Evolutionary conservation across 2,797 vertebrate genomes (phyloP).

Genomic region (Argentina silus): DNA sequence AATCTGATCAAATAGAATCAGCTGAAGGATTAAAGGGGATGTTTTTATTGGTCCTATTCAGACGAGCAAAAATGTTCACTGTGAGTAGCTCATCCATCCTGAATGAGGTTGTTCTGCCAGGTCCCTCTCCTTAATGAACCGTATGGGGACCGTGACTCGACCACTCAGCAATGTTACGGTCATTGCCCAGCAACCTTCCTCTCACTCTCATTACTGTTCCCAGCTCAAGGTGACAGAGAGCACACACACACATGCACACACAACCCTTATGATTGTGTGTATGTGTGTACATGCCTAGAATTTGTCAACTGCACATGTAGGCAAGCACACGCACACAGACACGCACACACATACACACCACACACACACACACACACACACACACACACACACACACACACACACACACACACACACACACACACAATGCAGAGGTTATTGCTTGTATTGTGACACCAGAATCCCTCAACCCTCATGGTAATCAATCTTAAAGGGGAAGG

Average conservation of each 20-base stretch:
- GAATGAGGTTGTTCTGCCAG: slow-evolving; percentile 63
- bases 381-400: slow-evolving; percentile 34
- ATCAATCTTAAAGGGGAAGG: slow-evolving; percentile 67
- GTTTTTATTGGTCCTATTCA: not conserved
- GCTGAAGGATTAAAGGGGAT: slow-evolving; percentile 28
- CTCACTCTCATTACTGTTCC: slow-evolving; percentile 43
- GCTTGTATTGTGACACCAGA: slow-evolving; percentile 61
- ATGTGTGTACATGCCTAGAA: too few relatives aligned
- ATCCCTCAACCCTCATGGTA: slow-evolving; percentile 61
- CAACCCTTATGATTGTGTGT: slow-evolving; percentile 23
- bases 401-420: slow-evolving; percentile 29
- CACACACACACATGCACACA: slow-evolving; percentile 37
- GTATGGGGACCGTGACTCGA: slow-evolving; percentile 50
- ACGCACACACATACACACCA: slow-evolving; percentile 24
- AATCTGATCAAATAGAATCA: slow-evolving; percentile 41
- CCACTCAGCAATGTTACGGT: slow-evolving; percentile 45
- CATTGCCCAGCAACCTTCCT: slow-evolving; percentile 57
- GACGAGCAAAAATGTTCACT: too few relatives aligned
- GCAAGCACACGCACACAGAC: slow-evolving; percentile 23
- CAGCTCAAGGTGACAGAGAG: slow-evolving; percentile 49
- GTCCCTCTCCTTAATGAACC: slow-evolving; percentile 70
- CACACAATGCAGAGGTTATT: slow-evolving; percentile 51
- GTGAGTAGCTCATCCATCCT: slow-evolving; percentile 60
- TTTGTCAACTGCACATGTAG: not conserved
- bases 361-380: not conserved